phyloP scores from a whole-genome alignment of 2,113 vertebrate genomes.

The Brienomyrus longianalis region DNA sequence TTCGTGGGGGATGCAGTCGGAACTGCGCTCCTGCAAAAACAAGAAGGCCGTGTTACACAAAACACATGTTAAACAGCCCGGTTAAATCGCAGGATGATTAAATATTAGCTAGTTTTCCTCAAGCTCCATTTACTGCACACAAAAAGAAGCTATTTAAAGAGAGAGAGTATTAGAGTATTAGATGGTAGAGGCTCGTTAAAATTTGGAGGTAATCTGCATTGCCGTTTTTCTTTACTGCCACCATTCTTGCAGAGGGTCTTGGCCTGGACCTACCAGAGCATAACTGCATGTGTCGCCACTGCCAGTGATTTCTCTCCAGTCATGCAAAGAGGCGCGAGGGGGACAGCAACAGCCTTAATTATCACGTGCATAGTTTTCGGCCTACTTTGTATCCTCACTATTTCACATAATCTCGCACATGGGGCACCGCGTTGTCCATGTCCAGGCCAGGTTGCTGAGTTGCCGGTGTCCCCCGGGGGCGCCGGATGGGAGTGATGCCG shows the following conservation, averaged over 20 bases:
- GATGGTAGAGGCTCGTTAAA: slow-evolving; percentile 15
- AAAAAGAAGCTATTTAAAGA: slow-evolving; percentile 19
- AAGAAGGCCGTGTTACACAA: background rate
- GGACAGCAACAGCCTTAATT: background rate
- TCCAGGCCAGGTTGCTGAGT: background rate
- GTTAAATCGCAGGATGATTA: slow-evolving; percentile 24
- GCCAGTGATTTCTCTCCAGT: slow-evolving; percentile 5
- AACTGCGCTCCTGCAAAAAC: background rate
- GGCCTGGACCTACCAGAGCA: background rate
- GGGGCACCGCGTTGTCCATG: background rate
- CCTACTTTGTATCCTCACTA: background rate
- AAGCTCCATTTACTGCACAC: slow-evolving; percentile 19
- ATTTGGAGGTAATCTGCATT: slow-evolving; percentile 13
- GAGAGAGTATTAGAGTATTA: background rate
- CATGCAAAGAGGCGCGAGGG: background rate
- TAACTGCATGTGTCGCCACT: slow-evolving; percentile 3
- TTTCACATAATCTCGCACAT: background rate
- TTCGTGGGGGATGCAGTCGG: background rate
- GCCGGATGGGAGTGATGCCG: background rate
- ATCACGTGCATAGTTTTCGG: background rate
- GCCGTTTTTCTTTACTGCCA: slow-evolving; percentile 5
- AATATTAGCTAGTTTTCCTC: slow-evolving; percentile 25
- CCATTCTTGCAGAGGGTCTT: background rate
- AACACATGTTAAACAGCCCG: slow-evolving; percentile 13
- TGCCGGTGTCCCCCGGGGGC: background rate